A percentile compares a stretch with the other conserved stretches of the same genome.
Evolutionary conservation across 1,140 invertebrate genomes (phyloP).

Genomic region (Macrosteles quadrilineatus): DNA sequence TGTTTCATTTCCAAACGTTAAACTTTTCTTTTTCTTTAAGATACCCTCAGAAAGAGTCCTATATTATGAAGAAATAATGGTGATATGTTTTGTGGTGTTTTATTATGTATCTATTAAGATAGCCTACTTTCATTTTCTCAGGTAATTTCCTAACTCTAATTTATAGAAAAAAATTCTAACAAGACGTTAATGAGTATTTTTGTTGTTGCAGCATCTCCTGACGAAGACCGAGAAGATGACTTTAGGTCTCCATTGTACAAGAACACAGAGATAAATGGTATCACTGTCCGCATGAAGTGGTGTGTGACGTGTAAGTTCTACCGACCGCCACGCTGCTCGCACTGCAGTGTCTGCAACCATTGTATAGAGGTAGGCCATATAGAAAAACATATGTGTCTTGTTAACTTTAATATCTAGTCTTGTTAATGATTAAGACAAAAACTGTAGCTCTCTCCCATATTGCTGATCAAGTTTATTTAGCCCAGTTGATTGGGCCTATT

Average conservation of each 20-base stretch:
- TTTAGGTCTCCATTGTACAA: constrained; percentile 96
- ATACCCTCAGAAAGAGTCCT: no score
- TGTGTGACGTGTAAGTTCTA: constrained; percentile 99
- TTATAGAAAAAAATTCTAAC: not conserved
- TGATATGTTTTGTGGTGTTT: no score
- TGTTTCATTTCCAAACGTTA: no score
- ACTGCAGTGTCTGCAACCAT: constrained; percentile 99
- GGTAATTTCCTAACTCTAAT: not conserved
- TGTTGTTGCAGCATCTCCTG: constrained; percentile 76
- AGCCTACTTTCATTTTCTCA: not conserved
- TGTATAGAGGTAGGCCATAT: constrained; percentile 97
- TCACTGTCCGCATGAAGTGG: constrained; percentile 99
- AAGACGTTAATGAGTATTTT: not conserved
- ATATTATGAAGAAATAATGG: no score
- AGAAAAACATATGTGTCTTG: constrained; percentile 41
- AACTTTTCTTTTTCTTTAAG: no score
- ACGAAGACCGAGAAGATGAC: constrained; percentile 96
- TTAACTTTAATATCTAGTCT: constrained; percentile 10
- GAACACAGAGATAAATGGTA: constrained; percentile 97
- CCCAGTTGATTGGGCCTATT: no score
- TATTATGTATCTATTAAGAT: no score
- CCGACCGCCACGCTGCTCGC: constrained; percentile 95
- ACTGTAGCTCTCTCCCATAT: no score
- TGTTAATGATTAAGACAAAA: no score
- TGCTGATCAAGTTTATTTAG: no score